Base-by-base conservation (phyloP, 1,140 invertebrate species). In the Macrobrachium nipponense region DNA sequence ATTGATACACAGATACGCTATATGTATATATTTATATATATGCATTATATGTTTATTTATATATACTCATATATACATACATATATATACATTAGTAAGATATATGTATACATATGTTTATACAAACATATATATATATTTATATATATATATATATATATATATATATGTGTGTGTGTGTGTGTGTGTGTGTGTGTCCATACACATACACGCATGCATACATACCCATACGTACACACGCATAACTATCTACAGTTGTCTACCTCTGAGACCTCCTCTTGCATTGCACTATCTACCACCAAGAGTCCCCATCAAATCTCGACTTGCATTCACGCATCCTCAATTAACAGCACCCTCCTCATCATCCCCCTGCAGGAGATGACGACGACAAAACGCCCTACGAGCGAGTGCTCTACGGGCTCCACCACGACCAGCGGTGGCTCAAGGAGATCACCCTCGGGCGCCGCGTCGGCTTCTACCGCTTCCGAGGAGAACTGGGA, bases 401-500 rank as follows among this genome's bases (percentile, higher is more conserved):
- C 79, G 90, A 91, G 58, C 87, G 90, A 23, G 87, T 91, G n/a
- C 81, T 91, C 18, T 87, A 90, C 62, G 89, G 90, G 12, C 89
- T 91, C n/a, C 87, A 91, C 15, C 90, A 91, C 80, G 93, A 94
- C 89, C 91, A 91, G 61, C 91, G 91, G 86, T 93, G 93, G 90
- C 91, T 93, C 81, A 92, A 93, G 81, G 94, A 95, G 86, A 92
- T 94, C 23, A 92, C 92, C 6, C 90, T 95, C 11, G 94, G 94
- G 17, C 93, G 93, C 85, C 90, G 94, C 58, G 93, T 96, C 62
- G 95, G 94, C 10, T 93, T 95, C 86, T 95, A 95, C 90, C 90
- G 93, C 86, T 92, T 96, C 78, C 92, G 93, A 78, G 94, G 94
- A 58, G 94, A 95, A 89, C 91, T 98, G 72, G 97, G 96, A 60